Conservation (phyloP, 2,888 invertebrate species). For the Acronicta alni region DNA sequence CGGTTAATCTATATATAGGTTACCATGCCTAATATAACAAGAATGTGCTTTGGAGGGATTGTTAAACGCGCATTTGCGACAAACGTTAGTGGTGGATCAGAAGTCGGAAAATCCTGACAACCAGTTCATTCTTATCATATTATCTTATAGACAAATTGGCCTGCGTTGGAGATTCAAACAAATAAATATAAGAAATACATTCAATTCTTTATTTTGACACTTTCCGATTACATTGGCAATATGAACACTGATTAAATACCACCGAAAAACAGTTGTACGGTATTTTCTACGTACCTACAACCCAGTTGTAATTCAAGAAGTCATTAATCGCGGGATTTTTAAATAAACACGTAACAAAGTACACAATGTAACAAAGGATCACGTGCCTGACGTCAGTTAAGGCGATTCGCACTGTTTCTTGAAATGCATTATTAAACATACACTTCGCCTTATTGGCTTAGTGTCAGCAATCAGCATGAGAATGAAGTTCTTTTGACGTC, state of each 20-base stretch:
- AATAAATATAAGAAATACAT: no score
- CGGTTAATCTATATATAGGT: no score
- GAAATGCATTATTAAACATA: slow-evolving; percentile 14
- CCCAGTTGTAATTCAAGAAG: neutral
- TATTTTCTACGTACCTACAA: slow-evolving; percentile 2
- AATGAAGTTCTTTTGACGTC: slow-evolving; percentile 1
- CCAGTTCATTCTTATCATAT: no score
- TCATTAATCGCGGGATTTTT: slow-evolving; percentile 19
- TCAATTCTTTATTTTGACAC: neutral
- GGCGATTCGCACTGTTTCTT: slow-evolving; percentile 7
- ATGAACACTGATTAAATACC: slow-evolving; percentile 5
- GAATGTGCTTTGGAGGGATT: no score
- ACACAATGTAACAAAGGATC: slow-evolving; percentile 29
- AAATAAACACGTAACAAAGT: slow-evolving; percentile 30
- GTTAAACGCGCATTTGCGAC: no score
- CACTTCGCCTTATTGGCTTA: slow-evolving; percentile 7
- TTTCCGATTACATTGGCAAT: slow-evolving; percentile 2
- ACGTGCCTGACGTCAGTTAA: slow-evolving; percentile 20
- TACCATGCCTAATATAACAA: no score
- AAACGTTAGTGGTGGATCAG: no score
- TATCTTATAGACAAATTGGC: no score
- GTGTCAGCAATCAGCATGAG: neutral
- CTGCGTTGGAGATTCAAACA: no score
- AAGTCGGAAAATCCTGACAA: no score
- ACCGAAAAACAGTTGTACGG: neutral